Evolutionary conservation across 2,113 vertebrate species (phyloP).

Genomic region (Zonotrichia leucophrys): DNA sequence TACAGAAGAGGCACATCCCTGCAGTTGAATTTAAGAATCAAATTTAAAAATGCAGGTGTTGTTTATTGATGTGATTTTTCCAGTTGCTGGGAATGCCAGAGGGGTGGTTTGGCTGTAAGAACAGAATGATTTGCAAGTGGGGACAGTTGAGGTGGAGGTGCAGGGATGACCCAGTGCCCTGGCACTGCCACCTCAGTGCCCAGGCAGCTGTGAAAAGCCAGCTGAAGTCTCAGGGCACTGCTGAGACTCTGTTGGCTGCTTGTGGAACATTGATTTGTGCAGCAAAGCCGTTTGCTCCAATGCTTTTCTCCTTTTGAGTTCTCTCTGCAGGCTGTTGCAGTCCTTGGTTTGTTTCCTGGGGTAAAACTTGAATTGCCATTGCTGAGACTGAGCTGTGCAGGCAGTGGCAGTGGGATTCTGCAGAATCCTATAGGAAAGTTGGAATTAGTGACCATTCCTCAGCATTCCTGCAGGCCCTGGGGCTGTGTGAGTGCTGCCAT

Average conservation of each 20-base stretch:
- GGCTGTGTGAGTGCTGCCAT: not conserved
- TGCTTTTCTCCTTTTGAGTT: not conserved
- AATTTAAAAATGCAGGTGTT: not conserved
- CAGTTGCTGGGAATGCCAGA: not conserved
- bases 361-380: not conserved
- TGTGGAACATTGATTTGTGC: not conserved
- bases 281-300: not conserved
- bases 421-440: not conserved
- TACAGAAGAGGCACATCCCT: not conserved
- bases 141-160: not conserved
- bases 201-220: not conserved
- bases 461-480: not conserved
- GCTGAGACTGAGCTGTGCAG: not conserved
- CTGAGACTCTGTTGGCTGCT: not conserved
- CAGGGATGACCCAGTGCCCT: not conserved
- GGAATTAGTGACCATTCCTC: rapidly evolving
- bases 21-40: not conserved
- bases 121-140: not conserved
- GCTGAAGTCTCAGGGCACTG: rapidly evolving
- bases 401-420: not conserved
- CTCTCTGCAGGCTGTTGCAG: not conserved
- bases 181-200: not conserved
- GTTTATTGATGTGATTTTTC: not conserved
- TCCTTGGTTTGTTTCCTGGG: not conserved
- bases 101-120: not conserved